Base-by-base conservation (phyloP, 2,113 vertebrate species). In the Haliaeetus leucogaster region DNA sequence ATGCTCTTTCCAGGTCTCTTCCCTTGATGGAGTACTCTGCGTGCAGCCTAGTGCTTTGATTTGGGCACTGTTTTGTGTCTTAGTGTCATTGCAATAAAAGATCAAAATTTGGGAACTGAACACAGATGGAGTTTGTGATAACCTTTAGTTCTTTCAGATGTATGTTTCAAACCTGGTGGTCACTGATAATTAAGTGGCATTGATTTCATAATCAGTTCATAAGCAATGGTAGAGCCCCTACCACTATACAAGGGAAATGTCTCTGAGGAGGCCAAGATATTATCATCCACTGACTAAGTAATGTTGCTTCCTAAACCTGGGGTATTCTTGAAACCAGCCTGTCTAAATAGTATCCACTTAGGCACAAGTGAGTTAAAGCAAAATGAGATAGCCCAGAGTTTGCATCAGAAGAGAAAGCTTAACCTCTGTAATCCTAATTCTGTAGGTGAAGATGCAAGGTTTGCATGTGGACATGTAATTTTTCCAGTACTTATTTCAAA, bases 1-100 rank as follows among this genome's bases (percentile, higher is more conserved):
- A 80, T 74, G n/a, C 34, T 86, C 19, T 93, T 86, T 96, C 53
- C 53, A 63, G 30, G 52, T 65, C 61, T 89, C 34, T 52, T 84
- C 52, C 19, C 43, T 67, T 4, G 3, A 55, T 42, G 34, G 50
- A 89, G 53, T n/a, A 25, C 42, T 82, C 36, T 63, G 52, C 0
- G 0, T 40, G 55, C 34, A 89, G 38, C 4, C 0, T 77, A 45
- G 16, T 66, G 43, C 68, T 81, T 59, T 77, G 26, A n/a, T 83
- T 83, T 92, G 74, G 36, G 32, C 15, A 11, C 34, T 77, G 34
- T 19, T 77, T 40, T 93, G 40, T 91, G 47, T 79, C 36, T 86
- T 43, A 38, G 47, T 13, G 3, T 81, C n/a, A 32, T 62, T 55
- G 21, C 2, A 7, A 43, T 50, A 59, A 53, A 59, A 78, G 26